Conservation (phyloP, 1,140 invertebrate genomes). For the Drosophila dunni region DNA sequence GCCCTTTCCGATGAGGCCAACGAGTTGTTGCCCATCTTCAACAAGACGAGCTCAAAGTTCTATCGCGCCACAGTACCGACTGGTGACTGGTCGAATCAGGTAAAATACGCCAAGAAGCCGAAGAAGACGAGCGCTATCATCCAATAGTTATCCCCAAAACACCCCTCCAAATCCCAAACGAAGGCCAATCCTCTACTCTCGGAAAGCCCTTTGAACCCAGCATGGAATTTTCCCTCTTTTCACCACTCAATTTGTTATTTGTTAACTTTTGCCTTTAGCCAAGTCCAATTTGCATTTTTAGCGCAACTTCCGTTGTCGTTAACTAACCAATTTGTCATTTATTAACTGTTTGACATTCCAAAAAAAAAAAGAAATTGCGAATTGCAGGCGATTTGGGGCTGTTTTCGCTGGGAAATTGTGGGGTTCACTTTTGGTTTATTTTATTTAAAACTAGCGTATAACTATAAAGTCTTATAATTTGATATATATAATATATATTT, state of each 20-base stretch:
- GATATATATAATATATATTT: slow-evolving; percentile 40
- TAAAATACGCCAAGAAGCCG: slow-evolving; percentile 81
- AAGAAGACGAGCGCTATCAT: slow-evolving; percentile 74
- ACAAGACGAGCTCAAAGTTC: slow-evolving; percentile 96
- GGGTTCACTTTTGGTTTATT: slow-evolving; percentile 20
- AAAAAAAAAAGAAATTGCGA: slow-evolving; percentile 23
- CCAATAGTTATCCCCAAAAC: slow-evolving; percentile 42
- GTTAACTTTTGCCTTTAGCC: background rate
- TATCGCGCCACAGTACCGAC: slow-evolving; percentile 92
- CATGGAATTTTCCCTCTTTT: slow-evolving; percentile 23
- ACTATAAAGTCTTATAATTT: slow-evolving; percentile 38
- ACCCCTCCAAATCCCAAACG: slow-evolving; percentile 17
- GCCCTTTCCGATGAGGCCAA: slow-evolving; percentile 97
- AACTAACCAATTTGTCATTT: slow-evolving; percentile 55
- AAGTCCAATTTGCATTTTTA: slow-evolving; percentile 27
- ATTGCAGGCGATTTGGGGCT: slow-evolving; percentile 9
- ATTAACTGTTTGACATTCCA: slow-evolving; percentile 67
- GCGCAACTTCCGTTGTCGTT: background rate
- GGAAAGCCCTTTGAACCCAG: background rate
- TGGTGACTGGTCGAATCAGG: slow-evolving; percentile 92
- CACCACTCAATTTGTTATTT: slow-evolving; percentile 29
- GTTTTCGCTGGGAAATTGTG: slow-evolving; percentile 11
- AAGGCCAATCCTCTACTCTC: slow-evolving; percentile 1
- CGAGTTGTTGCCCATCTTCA: slow-evolving; percentile 97
- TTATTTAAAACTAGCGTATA: slow-evolving; percentile 20